A percentile compares a stretch with the other conserved stretches of the same genome.
phyloP scores from a whole-genome alignment of 1,140 invertebrate species.

The Melipona quadrifasciata region DNA sequence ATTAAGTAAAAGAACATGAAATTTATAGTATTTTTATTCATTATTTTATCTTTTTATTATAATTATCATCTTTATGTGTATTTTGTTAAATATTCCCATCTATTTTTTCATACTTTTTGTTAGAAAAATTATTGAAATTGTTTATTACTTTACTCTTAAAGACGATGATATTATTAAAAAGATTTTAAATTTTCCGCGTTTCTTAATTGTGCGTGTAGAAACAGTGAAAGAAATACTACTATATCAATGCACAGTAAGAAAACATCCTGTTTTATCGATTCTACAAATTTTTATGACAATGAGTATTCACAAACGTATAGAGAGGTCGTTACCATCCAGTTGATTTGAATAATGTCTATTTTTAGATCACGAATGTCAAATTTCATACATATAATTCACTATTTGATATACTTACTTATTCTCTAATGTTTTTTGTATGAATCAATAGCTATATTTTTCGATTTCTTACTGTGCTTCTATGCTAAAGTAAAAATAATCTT shows the following conservation, averaged over 20 bases:
- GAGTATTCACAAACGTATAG: neutral
- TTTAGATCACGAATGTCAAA: neutral
- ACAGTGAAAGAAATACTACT: neutral
- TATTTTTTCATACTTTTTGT: neutral
- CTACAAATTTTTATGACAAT: neutral
- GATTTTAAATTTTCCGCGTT: conserved; percentile 5
- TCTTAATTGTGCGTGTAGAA: neutral
- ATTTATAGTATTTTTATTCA: neutral
- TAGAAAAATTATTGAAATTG: neutral
- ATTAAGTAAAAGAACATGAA: neutral
- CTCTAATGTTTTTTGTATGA: neutral
- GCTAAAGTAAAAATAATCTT: conserved; percentile 8
- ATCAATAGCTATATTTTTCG: neutral
- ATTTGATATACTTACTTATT: neutral
- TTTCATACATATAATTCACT: neutral
- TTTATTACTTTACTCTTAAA: neutral
- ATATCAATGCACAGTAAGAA: neutral
- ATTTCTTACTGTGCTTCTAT: neutral
- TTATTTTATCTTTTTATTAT: neutral
- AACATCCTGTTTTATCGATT: conserved; percentile 3
- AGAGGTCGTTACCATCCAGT: conserved; percentile 33
- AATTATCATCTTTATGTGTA: neutral
- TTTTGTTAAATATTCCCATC: neutral
- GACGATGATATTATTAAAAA: neutral
- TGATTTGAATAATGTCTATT: conserved; percentile 4